Evolutionary conservation across 2,888 invertebrate species (phyloP).

Genomic region (Asteroscopus sphinx): DNA sequence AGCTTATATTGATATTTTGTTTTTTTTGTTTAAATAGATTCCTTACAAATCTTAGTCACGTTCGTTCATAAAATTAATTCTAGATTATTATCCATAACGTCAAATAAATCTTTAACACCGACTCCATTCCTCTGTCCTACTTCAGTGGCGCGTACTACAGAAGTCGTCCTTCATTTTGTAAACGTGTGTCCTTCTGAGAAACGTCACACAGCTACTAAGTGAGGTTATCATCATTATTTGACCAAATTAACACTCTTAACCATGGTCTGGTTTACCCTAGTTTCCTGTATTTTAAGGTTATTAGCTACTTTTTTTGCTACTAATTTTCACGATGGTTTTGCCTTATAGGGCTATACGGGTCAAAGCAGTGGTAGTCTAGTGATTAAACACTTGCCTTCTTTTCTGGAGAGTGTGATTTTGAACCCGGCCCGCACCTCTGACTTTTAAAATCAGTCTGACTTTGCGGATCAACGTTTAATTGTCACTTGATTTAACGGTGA

Average conservation of each 20-base stretch:
- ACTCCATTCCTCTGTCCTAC: constrained; percentile 53
- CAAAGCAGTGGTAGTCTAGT: too few relatives aligned
- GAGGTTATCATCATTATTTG: constrained; percentile 85
- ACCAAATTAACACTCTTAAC: constrained; percentile 86
- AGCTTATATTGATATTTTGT: too few relatives aligned
- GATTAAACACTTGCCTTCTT: too few relatives aligned
- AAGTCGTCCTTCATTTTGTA: constrained; percentile 81
- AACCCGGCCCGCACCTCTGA: too few relatives aligned
- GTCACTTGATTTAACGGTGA: too few relatives aligned
- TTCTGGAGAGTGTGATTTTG: too few relatives aligned
- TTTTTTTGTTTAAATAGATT: too few relatives aligned
- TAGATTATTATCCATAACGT: too few relatives aligned
- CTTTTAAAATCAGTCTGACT: too few relatives aligned
- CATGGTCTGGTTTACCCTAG: constrained; percentile 56
- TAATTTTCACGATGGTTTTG: constrained; percentile 39
- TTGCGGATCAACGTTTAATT: too few relatives aligned
- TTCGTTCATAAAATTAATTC: too few relatives aligned
- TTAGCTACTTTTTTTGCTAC: constrained; percentile 33
- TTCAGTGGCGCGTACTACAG: constrained; percentile 79
- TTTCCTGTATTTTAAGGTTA: constrained; percentile 61
- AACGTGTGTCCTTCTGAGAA: constrained; percentile 83
- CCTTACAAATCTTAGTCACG: too few relatives aligned
- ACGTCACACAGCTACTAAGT: constrained; percentile 82
- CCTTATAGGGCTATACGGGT: constrained; percentile 8
- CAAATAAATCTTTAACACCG: neutral